phyloP scores from a whole-genome alignment of 2,797 vertebrate genomes.

The Tadarida brasiliensis region DNA sequence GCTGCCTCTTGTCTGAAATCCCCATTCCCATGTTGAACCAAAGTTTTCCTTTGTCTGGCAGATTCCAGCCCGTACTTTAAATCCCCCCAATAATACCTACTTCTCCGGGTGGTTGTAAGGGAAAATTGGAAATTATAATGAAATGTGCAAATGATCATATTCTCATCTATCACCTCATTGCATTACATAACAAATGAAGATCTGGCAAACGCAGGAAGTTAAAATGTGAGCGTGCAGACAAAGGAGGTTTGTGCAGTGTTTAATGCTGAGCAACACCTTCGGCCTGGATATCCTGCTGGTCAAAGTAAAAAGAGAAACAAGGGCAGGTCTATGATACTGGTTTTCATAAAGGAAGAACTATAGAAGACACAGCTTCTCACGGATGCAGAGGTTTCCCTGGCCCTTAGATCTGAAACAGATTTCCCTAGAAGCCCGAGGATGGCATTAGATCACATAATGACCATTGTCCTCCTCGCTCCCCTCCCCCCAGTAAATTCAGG shows the following conservation, averaged over 20 bases:
- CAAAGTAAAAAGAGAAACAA: constrained; percentile 26
- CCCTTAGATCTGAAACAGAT: background rate
- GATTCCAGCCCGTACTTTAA: constrained; percentile 1
- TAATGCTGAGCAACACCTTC: background rate
- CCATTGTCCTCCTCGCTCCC: background rate
- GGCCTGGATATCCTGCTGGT: background rate
- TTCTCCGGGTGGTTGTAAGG: background rate
- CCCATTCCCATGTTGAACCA: background rate
- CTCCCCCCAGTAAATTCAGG: background rate
- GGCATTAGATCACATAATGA: background rate
- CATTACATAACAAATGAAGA: background rate
- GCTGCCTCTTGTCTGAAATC: constrained; percentile 19
- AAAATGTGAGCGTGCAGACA: background rate
- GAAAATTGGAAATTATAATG: background rate
- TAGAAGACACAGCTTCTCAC: background rate
- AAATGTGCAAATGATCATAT: background rate
- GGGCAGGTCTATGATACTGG: background rate
- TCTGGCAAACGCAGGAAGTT: background rate
- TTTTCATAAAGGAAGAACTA: constrained; percentile 1
- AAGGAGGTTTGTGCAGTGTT: background rate
- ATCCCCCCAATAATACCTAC: background rate
- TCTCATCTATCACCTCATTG: background rate
- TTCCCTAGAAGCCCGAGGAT: background rate
- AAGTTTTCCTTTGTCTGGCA: background rate
- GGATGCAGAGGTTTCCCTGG: background rate